Percentiles rank a stretch among this genome's conserved stretches.
Conservation (phyloP, 1,140 invertebrate genomes). For the Adelges cooleyi region DNA sequence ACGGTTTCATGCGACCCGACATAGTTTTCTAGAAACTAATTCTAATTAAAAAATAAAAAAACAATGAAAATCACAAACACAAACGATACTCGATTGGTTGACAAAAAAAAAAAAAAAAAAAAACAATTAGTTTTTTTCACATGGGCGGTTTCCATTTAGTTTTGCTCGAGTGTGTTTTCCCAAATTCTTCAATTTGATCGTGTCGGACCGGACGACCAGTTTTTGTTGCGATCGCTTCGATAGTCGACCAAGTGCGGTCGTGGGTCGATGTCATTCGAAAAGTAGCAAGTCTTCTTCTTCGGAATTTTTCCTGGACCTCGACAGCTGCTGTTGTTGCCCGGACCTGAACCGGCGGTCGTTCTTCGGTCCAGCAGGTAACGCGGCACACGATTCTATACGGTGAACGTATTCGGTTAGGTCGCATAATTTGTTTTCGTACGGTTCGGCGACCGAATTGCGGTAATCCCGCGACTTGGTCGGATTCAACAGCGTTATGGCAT, state of each 20-base stretch:
- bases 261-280: not conserved
- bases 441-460: not conserved
- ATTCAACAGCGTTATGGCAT: constrained; percentile 6
- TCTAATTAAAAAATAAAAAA: not conserved
- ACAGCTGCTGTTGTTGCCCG: not conserved
- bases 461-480: not conserved
- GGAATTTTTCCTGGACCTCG: not conserved
- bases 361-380: not conserved
- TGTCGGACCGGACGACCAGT: not conserved
- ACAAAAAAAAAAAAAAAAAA: too few relatives aligned
- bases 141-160: not conserved
- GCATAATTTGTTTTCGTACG: not conserved
- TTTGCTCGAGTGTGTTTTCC: not conserved
- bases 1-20: too few relatives aligned
- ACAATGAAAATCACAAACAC: not conserved
- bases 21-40: too few relatives aligned
- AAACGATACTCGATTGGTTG: too few relatives aligned
- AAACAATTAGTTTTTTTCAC: too few relatives aligned
- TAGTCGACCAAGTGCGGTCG: not conserved
- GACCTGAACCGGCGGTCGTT: not conserved
- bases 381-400: not conserved
- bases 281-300: not conserved
- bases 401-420: not conserved
- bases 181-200: not conserved
- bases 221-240: not conserved